Conservation (phyloP, 2,797 vertebrate genomes). For the Australoheros facetus region DNA sequence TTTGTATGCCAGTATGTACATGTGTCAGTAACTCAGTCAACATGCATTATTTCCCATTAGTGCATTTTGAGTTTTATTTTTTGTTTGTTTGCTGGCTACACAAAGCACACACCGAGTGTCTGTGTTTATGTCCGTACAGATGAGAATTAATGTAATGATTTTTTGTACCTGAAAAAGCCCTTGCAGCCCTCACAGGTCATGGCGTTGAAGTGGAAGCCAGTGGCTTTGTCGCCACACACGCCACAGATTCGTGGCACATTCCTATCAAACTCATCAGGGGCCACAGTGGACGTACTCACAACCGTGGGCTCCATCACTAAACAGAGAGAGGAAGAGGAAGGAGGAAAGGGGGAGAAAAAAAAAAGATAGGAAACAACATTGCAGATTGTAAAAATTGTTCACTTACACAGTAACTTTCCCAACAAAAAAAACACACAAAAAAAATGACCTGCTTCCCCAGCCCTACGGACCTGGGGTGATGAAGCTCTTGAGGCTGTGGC, state of each 20-base stretch:
- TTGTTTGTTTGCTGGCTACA: neutral
- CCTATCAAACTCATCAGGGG: conserved; percentile 88
- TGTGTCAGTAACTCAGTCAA: conserved; percentile 35
- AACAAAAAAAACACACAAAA: neutral
- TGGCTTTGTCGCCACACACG: conserved; percentile 95
- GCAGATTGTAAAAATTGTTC: neutral
- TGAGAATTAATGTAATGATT: neutral
- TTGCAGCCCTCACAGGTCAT: conserved; percentile 99
- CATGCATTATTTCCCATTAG: conserved; percentile 18
- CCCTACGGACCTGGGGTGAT: neutral
- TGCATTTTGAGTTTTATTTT: neutral
- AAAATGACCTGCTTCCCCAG: neutral
- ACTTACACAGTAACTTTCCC: neutral
- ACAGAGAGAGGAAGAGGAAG: neutral
- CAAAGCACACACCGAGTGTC: neutral
- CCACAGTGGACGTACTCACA: conserved; percentile 85
- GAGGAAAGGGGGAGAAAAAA: neutral
- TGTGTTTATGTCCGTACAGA: neutral
- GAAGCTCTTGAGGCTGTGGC: neutral
- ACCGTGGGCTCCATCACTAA: conserved; percentile 86
- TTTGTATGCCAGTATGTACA: conserved; percentile 20
- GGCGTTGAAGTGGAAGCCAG: conserved; percentile 97
- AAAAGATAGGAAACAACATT: conserved; percentile 1
- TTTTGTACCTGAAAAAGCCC: conserved; percentile 93
- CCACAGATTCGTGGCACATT: conserved; percentile 92